These are phyloP conservation scores for Scaptomyza cyrtandrae DNA, from an alignment of 2,888 invertebrate genomes.

Conservation along the genomic window DNA sequence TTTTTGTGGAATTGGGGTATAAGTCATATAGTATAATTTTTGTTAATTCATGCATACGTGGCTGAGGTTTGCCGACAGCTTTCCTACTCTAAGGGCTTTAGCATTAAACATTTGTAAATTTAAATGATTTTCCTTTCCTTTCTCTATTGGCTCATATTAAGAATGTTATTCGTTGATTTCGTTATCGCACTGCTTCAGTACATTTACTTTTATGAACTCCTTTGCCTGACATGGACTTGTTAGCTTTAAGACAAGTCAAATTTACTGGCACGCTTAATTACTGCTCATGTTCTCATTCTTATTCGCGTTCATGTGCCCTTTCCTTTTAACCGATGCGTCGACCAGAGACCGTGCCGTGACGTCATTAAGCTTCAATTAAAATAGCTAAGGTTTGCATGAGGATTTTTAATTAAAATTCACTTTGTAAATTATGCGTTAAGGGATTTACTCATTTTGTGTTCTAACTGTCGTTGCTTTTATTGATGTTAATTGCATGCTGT, in stretches of 20 bases:
- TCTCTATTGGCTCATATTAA: slow-evolving; percentile 9
- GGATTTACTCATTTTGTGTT: slow-evolving; percentile 59
- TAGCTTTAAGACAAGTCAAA: slow-evolving; percentile 56
- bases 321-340: slow-evolving; percentile 14
- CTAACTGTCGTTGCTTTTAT: slow-evolving; percentile 26
- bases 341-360: slow-evolving; percentile 51
- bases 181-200: slow-evolving; percentile 17
- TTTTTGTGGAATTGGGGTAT: no score
- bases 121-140: neutral
- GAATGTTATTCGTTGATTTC: slow-evolving; percentile 7
- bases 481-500: slow-evolving; percentile 30
- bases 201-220: slow-evolving; percentile 70
- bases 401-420: slow-evolving; percentile 81
- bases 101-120: neutral
- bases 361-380: slow-evolving; percentile 80
- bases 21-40: neutral
- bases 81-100: neutral
- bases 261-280: slow-evolving; percentile 71
- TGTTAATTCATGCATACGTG: neutral
- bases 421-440: slow-evolving; percentile 76
- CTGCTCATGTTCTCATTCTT: slow-evolving; percentile 40
- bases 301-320: slow-evolving; percentile 15
- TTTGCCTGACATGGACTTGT: slow-evolving; percentile 58
- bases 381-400: slow-evolving; percentile 77
- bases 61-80: neutral